Evolutionary conservation across 1,140 invertebrate species (phyloP).

Genomic region (Charaxes varanes): DNA sequence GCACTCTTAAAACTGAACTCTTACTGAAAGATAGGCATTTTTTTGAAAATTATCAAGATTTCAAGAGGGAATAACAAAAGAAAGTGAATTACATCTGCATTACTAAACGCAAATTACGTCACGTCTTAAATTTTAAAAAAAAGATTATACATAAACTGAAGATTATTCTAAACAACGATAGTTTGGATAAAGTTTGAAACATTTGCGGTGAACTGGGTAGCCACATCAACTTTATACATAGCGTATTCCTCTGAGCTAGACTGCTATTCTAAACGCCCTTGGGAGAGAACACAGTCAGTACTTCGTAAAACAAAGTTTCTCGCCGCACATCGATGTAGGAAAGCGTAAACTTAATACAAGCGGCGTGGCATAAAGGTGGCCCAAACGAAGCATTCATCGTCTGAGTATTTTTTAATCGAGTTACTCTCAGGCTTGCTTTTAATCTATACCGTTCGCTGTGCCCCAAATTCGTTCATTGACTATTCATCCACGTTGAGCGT

Average conservation of each 20-base stretch:
- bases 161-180: neutral
- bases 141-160: no score
- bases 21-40: neutral
- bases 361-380: slow-evolving; percentile 1
- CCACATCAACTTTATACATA: neutral
- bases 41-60: neutral
- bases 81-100: no score
- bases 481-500: slow-evolving; percentile 48
- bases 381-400: slow-evolving; percentile 25
- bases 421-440: slow-evolving; percentile 44
- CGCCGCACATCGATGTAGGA: slow-evolving; percentile 5
- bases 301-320: slow-evolving; percentile 14
- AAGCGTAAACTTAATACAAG: slow-evolving; percentile 12
- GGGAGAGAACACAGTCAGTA: slow-evolving; percentile 2
- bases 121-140: no score
- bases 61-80: neutral
- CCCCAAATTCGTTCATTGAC: slow-evolving; percentile 54
- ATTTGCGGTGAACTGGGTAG: neutral
- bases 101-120: no score
- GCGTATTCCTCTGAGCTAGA: neutral
- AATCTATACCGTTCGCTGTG: slow-evolving; percentile 42
- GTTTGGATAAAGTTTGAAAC: neutral
- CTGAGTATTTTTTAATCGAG: slow-evolving; percentile 31
- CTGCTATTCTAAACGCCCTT: slow-evolving; percentile 3
- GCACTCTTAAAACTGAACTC: neutral